These are phyloP conservation scores for Heterotilapia buettikoferi DNA, from an alignment of 2,113 vertebrate species.

Conservation along the genomic window DNA sequence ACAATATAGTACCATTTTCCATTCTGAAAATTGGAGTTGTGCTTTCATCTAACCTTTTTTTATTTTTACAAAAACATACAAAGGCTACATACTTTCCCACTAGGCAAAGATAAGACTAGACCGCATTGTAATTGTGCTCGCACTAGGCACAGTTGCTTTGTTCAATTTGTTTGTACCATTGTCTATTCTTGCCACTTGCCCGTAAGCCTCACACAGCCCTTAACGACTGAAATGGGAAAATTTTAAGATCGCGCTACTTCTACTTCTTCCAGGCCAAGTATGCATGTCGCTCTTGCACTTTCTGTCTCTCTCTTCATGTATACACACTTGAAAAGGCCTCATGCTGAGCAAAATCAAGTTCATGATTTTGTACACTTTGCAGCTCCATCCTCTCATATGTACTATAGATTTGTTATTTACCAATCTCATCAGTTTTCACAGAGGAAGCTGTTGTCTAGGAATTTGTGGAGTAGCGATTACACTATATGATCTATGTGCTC, in stretches of 20 bases:
- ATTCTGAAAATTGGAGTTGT: neutral
- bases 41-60: neutral
- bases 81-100: neutral
- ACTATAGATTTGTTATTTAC: neutral
- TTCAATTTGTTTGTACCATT: neutral
- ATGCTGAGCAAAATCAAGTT: neutral
- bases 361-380: neutral
- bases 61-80: neutral
- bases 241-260: neutral
- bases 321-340: neutral
- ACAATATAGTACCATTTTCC: conserved; percentile 29
- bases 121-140: neutral
- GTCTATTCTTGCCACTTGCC: neutral
- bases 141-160: neutral
- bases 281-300: neutral
- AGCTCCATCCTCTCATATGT: neutral
- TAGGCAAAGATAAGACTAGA: neutral
- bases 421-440: neutral
- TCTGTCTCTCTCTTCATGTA: neutral
- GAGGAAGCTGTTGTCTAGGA: neutral
- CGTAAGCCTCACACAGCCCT: neutral
- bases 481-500: neutral
- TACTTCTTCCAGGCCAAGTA: neutral
- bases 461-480: neutral
- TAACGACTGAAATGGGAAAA: neutral